These are phyloP conservation scores for Philereme transversata DNA, from an alignment of 2,888 invertebrate genomes.

Conservation along the genomic window DNA sequence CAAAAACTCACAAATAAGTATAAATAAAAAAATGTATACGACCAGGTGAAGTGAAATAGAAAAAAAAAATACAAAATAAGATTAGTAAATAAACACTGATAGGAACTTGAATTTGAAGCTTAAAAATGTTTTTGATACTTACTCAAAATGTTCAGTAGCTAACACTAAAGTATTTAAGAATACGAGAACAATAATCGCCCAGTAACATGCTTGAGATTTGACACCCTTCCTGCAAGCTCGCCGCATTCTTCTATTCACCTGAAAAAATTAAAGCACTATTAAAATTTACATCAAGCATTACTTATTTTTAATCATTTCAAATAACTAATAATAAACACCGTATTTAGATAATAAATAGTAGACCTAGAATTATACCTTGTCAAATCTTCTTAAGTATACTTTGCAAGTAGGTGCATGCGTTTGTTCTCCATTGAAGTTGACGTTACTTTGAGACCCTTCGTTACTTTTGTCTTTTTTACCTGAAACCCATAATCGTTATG, in stretches of 20 bases:
- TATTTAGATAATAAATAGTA: not conserved
- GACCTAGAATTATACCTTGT: conserved; percentile 59
- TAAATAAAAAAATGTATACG: too few relatives aligned
- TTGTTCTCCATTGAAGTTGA: conserved; percentile 60
- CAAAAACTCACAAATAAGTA: too few relatives aligned
- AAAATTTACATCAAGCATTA: too few relatives aligned
- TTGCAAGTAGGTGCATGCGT: conserved; percentile 85
- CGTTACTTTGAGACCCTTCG: conserved; percentile 69
- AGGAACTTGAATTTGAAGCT: too few relatives aligned
- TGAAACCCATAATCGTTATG: conserved; percentile 40
- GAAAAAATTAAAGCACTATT: conserved; percentile 21
- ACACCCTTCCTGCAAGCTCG: conserved; percentile 96
- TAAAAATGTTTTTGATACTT: conserved; percentile 43
- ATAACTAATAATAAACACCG: not conserved
- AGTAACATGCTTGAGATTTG: conserved; percentile 98
- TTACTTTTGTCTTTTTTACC: conserved; percentile 70
- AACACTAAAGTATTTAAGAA: conserved; percentile 98
- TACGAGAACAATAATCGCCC: conserved; percentile 98
- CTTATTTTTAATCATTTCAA: too few relatives aligned
- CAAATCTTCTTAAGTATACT: conserved; percentile 69
- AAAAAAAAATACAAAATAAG: too few relatives aligned
- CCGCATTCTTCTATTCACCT: conserved; percentile 93
- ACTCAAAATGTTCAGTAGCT: conserved; percentile 96
- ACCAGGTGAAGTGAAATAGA: too few relatives aligned
- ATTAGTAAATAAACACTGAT: too few relatives aligned